Conservation (phyloP, 2,888 invertebrate genomes). For the Xylota segnis region DNA sequence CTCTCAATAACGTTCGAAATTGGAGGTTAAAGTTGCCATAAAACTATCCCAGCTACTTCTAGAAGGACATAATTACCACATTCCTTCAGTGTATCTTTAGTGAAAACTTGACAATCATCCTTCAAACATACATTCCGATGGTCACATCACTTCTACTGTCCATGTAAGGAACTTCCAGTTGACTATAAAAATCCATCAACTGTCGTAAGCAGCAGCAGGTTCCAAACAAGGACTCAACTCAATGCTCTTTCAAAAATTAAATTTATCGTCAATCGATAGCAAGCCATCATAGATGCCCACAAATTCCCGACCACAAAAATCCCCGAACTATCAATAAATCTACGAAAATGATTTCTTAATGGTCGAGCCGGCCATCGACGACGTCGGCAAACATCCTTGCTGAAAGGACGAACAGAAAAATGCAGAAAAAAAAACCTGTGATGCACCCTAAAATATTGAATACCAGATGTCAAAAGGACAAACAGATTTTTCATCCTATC, state of each 20-base stretch:
- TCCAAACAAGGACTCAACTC: too few relatives aligned
- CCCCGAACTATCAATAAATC: conserved; percentile 32
- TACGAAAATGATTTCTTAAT: conserved; percentile 52
- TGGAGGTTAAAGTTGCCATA: too few relatives aligned
- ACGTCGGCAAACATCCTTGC: conserved; percentile 61
- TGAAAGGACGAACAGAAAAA: conserved; percentile 35
- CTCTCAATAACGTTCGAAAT: too few relatives aligned
- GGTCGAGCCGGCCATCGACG: conserved; percentile 3
- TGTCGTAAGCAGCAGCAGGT: too few relatives aligned
- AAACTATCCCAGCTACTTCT: too few relatives aligned
- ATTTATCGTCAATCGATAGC: conserved; percentile 37
- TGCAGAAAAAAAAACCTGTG: neutral
- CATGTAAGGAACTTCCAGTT: too few relatives aligned
- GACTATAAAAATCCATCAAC: too few relatives aligned
- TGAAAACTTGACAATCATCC: too few relatives aligned
- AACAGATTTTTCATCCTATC: conserved; percentile 26
- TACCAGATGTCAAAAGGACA: conserved; percentile 54
- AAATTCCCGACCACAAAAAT: conserved; percentile 7
- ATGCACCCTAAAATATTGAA: conserved; percentile 12
- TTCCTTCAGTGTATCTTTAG: too few relatives aligned
- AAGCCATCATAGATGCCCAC: conserved; percentile 25
- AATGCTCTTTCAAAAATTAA: neutral
- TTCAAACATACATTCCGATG: too few relatives aligned
- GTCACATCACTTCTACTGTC: too few relatives aligned
- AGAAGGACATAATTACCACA: too few relatives aligned